Evolutionary conservation across 2,113 vertebrate genomes (phyloP).

Genomic region (Plecotus auritus): DNA sequence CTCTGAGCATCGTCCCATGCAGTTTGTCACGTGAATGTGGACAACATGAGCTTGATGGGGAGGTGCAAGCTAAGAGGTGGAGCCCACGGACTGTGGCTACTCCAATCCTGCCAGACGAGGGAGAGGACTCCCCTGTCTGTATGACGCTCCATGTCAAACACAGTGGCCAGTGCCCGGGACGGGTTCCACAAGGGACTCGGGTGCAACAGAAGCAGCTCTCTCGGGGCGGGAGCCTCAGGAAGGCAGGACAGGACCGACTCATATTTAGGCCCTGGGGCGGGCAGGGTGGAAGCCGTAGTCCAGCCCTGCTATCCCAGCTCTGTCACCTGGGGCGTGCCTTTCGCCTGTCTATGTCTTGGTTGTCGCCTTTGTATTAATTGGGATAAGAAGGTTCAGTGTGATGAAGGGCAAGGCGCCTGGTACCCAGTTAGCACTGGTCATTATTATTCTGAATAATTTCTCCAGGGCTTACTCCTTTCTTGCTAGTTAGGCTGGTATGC

Average conservation of each 20-base stretch:
- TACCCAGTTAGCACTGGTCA: background rate
- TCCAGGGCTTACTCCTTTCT: background rate
- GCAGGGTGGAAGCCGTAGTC: background rate
- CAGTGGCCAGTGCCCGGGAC: background rate
- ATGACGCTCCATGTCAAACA: background rate
- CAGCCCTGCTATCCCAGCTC: background rate
- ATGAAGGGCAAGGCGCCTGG: background rate
- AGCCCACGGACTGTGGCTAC: background rate
- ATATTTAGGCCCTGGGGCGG: background rate
- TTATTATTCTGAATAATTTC: background rate
- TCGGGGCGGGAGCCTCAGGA: too few species aligned
- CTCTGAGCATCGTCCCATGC: background rate
- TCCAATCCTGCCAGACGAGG: rapidly evolving
- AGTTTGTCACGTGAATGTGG: background rate
- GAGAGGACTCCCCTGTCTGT: background rate
- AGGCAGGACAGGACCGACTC: background rate
- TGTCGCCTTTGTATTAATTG: background rate
- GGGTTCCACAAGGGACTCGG: background rate
- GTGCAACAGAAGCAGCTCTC: background rate
- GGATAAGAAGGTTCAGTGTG: background rate
- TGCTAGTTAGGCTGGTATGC: background rate
- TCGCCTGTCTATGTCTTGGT: background rate
- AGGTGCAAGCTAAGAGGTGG: background rate
- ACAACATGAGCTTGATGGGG: background rate
- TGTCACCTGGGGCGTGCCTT: background rate